Percentiles rank a stretch among this genome's conserved stretches.
Evolutionary conservation across 2,797 vertebrate genomes (phyloP).

Genomic region (Gambusia yucatana): DNA sequence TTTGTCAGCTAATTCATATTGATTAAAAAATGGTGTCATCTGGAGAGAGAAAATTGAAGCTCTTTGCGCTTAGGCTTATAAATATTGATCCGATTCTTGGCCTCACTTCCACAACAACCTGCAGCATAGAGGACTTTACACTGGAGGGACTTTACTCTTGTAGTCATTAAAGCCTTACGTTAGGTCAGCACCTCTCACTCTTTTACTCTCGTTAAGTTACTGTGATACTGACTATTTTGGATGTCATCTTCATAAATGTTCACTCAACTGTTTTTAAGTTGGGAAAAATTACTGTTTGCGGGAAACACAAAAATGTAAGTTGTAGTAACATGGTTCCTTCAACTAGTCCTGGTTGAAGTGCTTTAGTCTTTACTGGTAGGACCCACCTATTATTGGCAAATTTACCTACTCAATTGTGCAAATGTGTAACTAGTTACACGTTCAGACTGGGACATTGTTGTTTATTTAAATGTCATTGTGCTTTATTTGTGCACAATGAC

Average conservation of each 20-base stretch:
- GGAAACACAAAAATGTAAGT: background rate
- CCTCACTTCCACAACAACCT: background rate
- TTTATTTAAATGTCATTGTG: background rate
- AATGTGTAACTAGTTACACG: too few relatives aligned
- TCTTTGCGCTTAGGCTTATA: background rate
- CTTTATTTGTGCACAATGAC: too few relatives aligned
- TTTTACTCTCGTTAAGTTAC: background rate
- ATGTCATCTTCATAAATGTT: background rate
- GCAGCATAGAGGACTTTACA: background rate
- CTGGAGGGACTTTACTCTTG: background rate
- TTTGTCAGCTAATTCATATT: slow-evolving; percentile 22
- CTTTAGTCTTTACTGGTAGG: background rate
- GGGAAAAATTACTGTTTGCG: background rate
- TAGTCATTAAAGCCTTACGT: background rate
- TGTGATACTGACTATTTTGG: background rate
- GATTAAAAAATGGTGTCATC: slow-evolving; percentile 3
- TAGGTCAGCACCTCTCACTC: background rate
- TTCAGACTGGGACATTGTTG: background rate
- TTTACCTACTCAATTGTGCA: too few relatives aligned
- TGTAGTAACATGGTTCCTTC: background rate
- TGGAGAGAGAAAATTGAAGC: background rate
- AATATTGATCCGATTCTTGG: slow-evolving; percentile 3
- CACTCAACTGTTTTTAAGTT: background rate
- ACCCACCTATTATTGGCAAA: too few relatives aligned
- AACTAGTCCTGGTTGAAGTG: background rate